Conservation (phyloP, 2,888 invertebrate species). For the Sesamia inferens region DNA sequence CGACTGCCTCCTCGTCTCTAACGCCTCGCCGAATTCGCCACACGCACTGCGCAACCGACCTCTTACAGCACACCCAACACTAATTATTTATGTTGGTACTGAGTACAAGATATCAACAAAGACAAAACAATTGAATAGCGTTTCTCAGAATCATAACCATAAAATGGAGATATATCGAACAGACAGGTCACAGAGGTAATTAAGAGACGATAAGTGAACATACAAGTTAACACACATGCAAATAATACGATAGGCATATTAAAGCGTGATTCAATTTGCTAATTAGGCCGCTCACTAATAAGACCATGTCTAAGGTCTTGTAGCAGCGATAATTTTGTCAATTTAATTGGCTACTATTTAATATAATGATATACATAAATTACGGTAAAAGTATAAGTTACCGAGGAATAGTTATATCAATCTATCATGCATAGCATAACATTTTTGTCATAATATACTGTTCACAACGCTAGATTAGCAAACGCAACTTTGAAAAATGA, state of each 20-base stretch:
- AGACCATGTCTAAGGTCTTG: slow-evolving; percentile 69
- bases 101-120: slow-evolving; percentile 65
- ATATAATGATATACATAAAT: slow-evolving; percentile 47
- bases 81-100: slow-evolving; percentile 52
- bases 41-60: slow-evolving; percentile 72
- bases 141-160: slow-evolving; percentile 77
- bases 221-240: slow-evolving; percentile 66
- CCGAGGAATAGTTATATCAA: slow-evolving; percentile 17
- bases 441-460: slow-evolving; percentile 10
- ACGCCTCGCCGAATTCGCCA: slow-evolving; percentile 67
- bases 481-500: not conserved
- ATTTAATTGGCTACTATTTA: slow-evolving; percentile 59
- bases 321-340: slow-evolving; percentile 65
- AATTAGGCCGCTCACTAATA: slow-evolving; percentile 76
- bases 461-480: not conserved
- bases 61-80: slow-evolving; percentile 48
- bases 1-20: slow-evolving; percentile 63
- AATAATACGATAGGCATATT: slow-evolving; percentile 64
- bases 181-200: slow-evolving; percentile 82
- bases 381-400: slow-evolving; percentile 32
- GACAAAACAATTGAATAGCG: slow-evolving; percentile 76
- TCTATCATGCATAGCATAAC: slow-evolving; percentile 5
- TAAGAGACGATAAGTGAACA: slow-evolving; percentile 75
- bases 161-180: slow-evolving; percentile 74
- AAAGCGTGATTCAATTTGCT: slow-evolving; percentile 77